Evolutionary conservation across 1,140 invertebrate species (phyloP).

Genomic region (Panagrolaimus sp.): DNA sequence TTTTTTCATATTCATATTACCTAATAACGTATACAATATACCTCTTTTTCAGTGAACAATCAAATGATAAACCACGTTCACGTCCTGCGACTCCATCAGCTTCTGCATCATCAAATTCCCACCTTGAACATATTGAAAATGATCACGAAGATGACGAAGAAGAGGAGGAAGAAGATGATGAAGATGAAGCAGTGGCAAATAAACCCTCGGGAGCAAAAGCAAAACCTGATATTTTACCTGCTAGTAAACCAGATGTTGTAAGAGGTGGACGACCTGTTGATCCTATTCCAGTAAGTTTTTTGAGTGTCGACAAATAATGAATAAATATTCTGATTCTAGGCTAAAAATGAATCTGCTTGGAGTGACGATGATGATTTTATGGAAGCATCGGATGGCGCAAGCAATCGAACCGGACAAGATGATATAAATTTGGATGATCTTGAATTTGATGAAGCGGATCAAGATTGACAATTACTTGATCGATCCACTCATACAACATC

Average conservation of each 20-base stretch:
- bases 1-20: conserved; percentile 9
- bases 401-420: conserved; percentile 21
- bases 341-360: conserved; percentile 5
- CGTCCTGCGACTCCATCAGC: conserved; percentile 30
- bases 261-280: not conserved
- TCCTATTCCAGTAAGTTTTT: conserved; percentile 10
- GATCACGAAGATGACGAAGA: conserved; percentile 32
- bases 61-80: conserved; percentile 5
- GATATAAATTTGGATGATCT: conserved; percentile 47
- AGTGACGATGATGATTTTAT: conserved; percentile 47
- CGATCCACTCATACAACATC: not conserved
- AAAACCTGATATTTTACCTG: conserved; percentile 23
- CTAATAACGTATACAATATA: conserved; percentile 7
- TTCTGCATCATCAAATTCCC: conserved; percentile 17
- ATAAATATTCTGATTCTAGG: conserved; percentile 21
- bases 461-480: conserved; percentile 26
- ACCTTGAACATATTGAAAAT: not conserved
- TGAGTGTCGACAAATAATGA: conserved; percentile 1
- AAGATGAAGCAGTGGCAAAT: not conserved
- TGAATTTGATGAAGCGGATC: conserved; percentile 46
- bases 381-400: conserved; percentile 26
- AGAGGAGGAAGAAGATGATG: conserved; percentile 30
- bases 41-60: not conserved
- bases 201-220: not conserved
- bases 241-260: conserved; percentile 18